phyloP scores from a whole-genome alignment of 2,797 vertebrate genomes.

The Hypotaenidia okinawae region DNA sequence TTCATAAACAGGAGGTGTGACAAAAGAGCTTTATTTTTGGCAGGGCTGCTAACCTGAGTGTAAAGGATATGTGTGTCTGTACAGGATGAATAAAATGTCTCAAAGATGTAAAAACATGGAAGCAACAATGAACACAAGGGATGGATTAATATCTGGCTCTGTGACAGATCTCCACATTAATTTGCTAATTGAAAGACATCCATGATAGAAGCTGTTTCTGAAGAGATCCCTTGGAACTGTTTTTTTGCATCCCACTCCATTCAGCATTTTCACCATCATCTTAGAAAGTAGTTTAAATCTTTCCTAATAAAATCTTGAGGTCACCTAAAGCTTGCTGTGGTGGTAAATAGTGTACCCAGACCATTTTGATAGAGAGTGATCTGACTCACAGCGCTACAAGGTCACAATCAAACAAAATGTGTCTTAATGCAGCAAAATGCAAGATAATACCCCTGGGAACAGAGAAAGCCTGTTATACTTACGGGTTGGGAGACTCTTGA shows the following conservation, averaged over 20 bases:
- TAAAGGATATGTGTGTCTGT: neutral
- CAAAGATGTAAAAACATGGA: neutral
- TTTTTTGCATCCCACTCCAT: neutral
- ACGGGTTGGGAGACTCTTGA: neutral
- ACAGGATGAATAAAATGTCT: neutral
- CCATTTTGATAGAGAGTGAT: neutral
- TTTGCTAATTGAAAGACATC: neutral
- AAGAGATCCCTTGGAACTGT: neutral
- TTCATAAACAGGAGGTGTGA: neutral
- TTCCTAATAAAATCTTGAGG: neutral
- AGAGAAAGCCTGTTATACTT: neutral
- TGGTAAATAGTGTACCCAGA: neutral
- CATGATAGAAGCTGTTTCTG: neutral
- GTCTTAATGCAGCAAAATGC: neutral
- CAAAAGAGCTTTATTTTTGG: neutral
- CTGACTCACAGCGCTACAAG: neutral
- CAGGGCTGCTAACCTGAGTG: neutral
- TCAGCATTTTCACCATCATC: neutral
- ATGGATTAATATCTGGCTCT: neutral
- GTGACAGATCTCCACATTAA: neutral
- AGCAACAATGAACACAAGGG: neutral
- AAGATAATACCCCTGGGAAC: slow-evolving; percentile 11
- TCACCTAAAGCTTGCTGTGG: neutral
- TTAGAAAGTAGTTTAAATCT: neutral
- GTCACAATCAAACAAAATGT: slow-evolving; percentile 11